These are phyloP conservation scores for Sminthopsis crassicaudata DNA, from an alignment of 2,113 vertebrate species.

Conservation along the genomic window DNA sequence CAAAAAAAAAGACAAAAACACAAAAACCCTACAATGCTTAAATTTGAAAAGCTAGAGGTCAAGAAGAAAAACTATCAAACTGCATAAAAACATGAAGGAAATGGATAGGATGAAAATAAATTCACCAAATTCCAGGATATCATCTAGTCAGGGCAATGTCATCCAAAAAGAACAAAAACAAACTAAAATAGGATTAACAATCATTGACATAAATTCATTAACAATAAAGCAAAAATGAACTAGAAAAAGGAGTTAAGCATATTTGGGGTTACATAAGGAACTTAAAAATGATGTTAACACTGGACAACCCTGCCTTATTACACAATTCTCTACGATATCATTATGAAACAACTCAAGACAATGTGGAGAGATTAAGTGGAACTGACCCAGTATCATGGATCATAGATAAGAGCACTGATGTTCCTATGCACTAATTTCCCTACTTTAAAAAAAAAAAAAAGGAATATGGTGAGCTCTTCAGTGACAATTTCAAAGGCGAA, in stretches of 20 bases:
- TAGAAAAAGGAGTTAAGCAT: neutral
- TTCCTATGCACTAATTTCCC: neutral
- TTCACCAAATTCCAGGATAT: neutral
- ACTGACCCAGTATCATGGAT: neutral
- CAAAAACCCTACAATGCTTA: neutral
- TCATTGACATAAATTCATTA: neutral
- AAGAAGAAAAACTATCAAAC: neutral
- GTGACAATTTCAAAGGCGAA: neutral
- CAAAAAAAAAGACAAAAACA: too few relatives aligned
- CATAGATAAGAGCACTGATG: neutral
- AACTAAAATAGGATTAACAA: neutral
- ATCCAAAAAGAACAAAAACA: neutral
- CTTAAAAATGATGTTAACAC: neutral
- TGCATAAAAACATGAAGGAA: neutral
- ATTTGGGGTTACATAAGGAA: neutral
- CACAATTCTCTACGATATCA: neutral
- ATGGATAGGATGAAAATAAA: neutral
- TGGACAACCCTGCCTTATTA: neutral
- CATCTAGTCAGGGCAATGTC: neutral
- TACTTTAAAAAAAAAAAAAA: neutral
- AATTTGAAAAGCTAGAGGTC: neutral
- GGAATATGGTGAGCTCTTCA: neutral
- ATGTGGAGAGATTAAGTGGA: neutral
- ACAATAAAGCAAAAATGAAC: neutral
- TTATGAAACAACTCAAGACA: neutral